phyloP scores from a whole-genome alignment of 2,113 vertebrate species.

The Chaetodon auriga region DNA sequence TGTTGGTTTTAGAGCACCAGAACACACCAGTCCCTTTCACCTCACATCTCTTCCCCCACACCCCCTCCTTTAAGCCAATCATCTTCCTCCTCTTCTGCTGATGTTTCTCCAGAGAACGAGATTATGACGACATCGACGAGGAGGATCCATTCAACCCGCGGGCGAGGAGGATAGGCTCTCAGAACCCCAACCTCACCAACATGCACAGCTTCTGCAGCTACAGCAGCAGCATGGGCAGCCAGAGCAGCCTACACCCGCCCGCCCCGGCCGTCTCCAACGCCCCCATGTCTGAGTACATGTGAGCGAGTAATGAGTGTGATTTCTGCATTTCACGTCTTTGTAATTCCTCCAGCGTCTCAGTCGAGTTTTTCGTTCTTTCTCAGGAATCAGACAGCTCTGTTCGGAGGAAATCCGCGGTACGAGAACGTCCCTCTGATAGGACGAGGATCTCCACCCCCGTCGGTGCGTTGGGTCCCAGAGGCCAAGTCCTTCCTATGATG shows the following conservation, averaged over 20 bases:
- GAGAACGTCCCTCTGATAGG: constrained; percentile 97
- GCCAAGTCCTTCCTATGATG: constrained; percentile 69
- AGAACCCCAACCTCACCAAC: constrained; percentile 85
- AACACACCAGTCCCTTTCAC: background rate
- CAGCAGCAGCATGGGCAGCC: constrained; percentile 96
- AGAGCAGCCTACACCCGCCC: constrained; percentile 91
- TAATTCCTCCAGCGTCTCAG: background rate
- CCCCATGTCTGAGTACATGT: constrained; percentile 95
- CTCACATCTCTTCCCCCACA: background rate
- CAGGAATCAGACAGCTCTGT: constrained; percentile 94
- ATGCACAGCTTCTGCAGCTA: constrained; percentile 97
- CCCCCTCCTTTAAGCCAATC: background rate
- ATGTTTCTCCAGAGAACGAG: constrained; percentile 83
- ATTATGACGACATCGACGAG: constrained; percentile 94
- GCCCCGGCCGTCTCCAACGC: constrained; percentile 88
- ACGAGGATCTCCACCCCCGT: constrained; percentile 95
- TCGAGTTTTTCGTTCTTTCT: background rate
- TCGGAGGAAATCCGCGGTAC: constrained; percentile 93
- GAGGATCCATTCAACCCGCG: constrained; percentile 95
- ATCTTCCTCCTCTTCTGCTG: background rate
- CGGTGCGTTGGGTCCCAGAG: constrained; percentile 86
- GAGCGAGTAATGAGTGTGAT: constrained; percentile 44
- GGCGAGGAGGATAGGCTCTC: constrained; percentile 84
- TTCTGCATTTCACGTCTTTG: fast-evolving
- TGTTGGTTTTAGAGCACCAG: too few species aligned